A percentile compares a stretch with the other conserved stretches of the same genome.
Evolutionary conservation across 2,113 vertebrate species (phyloP).

Genomic region (Podocnemis expansa): DNA sequence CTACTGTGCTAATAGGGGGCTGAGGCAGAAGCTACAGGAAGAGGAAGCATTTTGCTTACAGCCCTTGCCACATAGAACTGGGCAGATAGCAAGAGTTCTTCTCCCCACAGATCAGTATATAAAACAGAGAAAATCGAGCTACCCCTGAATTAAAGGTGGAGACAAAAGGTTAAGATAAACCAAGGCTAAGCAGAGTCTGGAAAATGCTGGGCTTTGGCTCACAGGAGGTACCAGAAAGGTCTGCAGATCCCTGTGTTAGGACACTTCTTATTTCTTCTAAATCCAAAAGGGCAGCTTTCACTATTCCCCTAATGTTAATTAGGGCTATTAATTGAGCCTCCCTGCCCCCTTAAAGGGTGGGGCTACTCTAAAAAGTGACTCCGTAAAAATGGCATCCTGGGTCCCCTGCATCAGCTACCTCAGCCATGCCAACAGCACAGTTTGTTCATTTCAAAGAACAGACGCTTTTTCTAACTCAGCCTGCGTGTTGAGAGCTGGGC

Average conservation of each 20-base stretch:
- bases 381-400: background rate
- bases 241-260: background rate
- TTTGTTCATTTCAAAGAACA: accelerated
- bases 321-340: background rate
- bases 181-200: background rate
- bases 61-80: accelerated
- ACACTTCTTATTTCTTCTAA: accelerated
- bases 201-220: background rate
- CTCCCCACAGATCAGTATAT: background rate
- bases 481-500: accelerated
- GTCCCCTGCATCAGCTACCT: background rate
- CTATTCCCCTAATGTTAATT: background rate
- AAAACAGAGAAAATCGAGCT: background rate
- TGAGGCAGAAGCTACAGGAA: accelerated
- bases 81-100: background rate
- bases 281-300: background rate
- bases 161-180: background rate
- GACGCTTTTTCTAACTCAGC: background rate
- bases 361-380: background rate
- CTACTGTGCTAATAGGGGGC: accelerated
- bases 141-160: background rate
- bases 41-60: background rate
- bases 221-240: background rate
- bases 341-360: background rate
- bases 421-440: background rate